A percentile compares a stretch with the other conserved stretches of the same genome.
Conservation (phyloP, 2,797 vertebrate species). For the Peromyscus eremicus region DNA sequence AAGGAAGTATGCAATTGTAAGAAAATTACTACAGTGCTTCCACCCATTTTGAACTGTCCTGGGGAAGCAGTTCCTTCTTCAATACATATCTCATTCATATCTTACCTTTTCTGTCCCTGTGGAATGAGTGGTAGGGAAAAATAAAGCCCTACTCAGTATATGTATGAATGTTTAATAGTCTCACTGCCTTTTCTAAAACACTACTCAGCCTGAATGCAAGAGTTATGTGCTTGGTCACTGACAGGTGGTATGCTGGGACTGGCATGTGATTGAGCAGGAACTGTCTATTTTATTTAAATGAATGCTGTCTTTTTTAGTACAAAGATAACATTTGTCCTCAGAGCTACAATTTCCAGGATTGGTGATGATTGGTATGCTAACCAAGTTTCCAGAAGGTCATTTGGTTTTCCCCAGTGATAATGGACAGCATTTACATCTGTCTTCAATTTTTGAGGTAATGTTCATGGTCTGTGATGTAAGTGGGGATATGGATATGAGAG, state of each 20-base stretch:
- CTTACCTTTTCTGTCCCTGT: slow-evolving; percentile 53
- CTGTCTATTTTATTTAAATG: slow-evolving; percentile 65
- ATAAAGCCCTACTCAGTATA: slow-evolving; percentile 30
- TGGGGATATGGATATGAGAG: neutral
- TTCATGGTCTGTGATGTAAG: slow-evolving; percentile 31
- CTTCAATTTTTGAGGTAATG: neutral
- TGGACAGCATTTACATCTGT: neutral
- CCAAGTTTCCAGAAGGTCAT: slow-evolving; percentile 50
- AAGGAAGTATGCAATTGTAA: slow-evolving; percentile 74
- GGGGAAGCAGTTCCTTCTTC: slow-evolving; percentile 50
- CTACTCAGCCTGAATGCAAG: slow-evolving; percentile 56
- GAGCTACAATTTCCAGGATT: slow-evolving; percentile 63
- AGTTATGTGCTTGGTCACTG: slow-evolving; percentile 46
- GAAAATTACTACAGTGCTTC: slow-evolving; percentile 69
- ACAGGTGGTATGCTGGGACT: slow-evolving; percentile 60
- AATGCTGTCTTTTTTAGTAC: slow-evolving; percentile 54
- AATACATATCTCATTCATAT: slow-evolving; percentile 54
- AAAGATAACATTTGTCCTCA: slow-evolving; percentile 64
- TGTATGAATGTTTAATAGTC: slow-evolving; percentile 70
- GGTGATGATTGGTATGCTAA: slow-evolving; percentile 4
- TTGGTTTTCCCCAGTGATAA: slow-evolving; percentile 42
- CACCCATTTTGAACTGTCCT: slow-evolving; percentile 73
- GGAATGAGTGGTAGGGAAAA: slow-evolving; percentile 70
- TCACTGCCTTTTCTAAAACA: slow-evolving; percentile 47
- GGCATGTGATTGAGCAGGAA: slow-evolving; percentile 31